A percentile compares a stretch with the other conserved stretches of the same genome.
Conservation (phyloP, 30 jellyfish, hydroid and myxozoan genomes). For the Turritopsis dohrnii region DNA sequence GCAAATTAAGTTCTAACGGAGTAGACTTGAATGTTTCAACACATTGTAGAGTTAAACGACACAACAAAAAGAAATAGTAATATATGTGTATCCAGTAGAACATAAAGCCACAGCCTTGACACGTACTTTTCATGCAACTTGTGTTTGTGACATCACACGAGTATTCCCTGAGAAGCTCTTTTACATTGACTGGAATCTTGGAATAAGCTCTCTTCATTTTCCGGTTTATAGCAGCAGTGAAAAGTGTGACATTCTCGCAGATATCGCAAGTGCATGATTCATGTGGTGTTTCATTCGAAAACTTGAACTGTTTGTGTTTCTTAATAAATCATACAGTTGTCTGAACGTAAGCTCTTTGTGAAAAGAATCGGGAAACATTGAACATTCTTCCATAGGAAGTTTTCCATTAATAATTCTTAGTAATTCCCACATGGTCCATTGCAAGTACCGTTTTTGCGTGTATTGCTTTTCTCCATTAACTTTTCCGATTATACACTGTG, state of each 20-base stretch:
- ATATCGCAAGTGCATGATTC: too few species aligned
- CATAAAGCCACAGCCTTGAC: too few species aligned
- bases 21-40: too few species aligned
- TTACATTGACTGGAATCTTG: background rate
- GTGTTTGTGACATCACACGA: background rate
- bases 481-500: slow-evolving; percentile 26
- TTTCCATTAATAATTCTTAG: too few species aligned
- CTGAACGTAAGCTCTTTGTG: slow-evolving; percentile 4
- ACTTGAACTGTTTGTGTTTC: slow-evolving; percentile 14
- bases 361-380: background rate
- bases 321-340: slow-evolving; percentile 4
- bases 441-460: slow-evolving; percentile 39
- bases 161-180: background rate
- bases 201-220: background rate
- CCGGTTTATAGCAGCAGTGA: too few species aligned
- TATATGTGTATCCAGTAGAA: too few species aligned
- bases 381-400: slow-evolving; percentile 16
- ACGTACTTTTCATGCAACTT: too few species aligned
- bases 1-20: too few species aligned
- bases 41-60: too few species aligned
- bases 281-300: slow-evolving; percentile 5
- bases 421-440: slow-evolving; percentile 35
- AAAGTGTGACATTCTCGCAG: too few species aligned
- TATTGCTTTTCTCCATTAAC: slow-evolving; percentile 34
- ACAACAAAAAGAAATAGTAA: too few species aligned